Evolutionary conservation across 2,797 vertebrate genomes (phyloP), one percentile per base, ranked within the genome.

Genomic region (Nyctibius grandis): DNA sequence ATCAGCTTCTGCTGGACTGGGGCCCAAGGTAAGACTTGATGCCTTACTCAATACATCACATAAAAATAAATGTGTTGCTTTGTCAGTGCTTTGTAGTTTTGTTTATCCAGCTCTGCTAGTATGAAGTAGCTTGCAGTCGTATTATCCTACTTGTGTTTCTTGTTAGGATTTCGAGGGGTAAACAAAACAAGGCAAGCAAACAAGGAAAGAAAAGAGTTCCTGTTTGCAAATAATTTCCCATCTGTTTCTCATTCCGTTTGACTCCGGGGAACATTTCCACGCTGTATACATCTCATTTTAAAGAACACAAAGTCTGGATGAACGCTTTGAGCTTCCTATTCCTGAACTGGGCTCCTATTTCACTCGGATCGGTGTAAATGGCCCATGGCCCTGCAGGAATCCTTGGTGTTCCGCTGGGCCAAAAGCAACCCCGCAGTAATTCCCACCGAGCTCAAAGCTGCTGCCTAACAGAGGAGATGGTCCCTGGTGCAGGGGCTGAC

Each of bases 211-310:
- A 28, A 80, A 75, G 67, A 74, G 92, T 96, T 97, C 96, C 93
- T 77, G 95, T 96, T 93, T 96, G 90, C 95, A 95, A 85, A 72
- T 74, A n/a, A 1, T 73, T 94, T 77, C 84, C 96, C 97, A 95
- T 97, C 97, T 98, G 97, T 82, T 97, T 92, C 95, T 96, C 95
- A 47, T 97, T 96, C 85, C 83, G 69, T 38, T 85, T 51, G 83
- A 14, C 69, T 68, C 79, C 10, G 0, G 93, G 91, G 79, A 88
- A 33, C 34, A 0, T 94, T 88, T 96, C 59, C 83, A 38, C 34
- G 10, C 92, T 81, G 87, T 63, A 65, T 29, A 57, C 68, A 33
- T 72, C 74, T 80, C 57, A 4, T 73, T 28, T 38, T 25, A 50
- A 84, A 75, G 88, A 82, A 54, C 74, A 44, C 42, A 44, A 28